Evolutionary conservation across 2,888 invertebrate species (phyloP), one percentile per base, ranked within the genome.

Genomic region (Galeruca laticollis): DNA sequence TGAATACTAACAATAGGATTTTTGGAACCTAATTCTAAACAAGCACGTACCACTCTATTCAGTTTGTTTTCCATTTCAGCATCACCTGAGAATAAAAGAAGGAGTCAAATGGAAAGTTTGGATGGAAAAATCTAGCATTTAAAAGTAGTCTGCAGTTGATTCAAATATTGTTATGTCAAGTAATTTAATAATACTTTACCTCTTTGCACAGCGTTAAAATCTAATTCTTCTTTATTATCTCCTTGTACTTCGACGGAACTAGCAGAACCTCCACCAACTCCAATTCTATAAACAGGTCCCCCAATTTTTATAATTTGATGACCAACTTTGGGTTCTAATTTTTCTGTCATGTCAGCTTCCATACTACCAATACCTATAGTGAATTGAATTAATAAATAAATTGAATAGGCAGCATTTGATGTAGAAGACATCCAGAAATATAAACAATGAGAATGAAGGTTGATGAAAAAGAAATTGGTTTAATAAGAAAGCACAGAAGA

Each of bases 1-100:
- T 99, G 99, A 78, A 99, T 98, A 89, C 97, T 93, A 78, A 89
- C 88, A 78, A 99, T 97, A 2, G 98, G 98, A 87, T 99, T 97
- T 13, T 88, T 86, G 0, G 89, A 87, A 0, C 90, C 90, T 82
- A 93, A 87, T 87, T 99, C 99, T 37, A 96, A 87, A 81, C 99
- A 99, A 0, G 95, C 94, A 73, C 98, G 88, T 0, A 99, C 95
- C 2, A 98, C 93, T 70, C 99, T 88, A 85, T 99, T 98, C 40
- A 99, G 86, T 84, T 99, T 98, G 83, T 99, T 97, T 77, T 98
- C 98, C 99, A 99, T 99, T 88, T 99, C 98, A 2, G 99, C 94
- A 86, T 99, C 99, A 59, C 95, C 83, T 82, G 67, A 49, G 72
- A 59, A 61, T 66, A 8, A 15, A 43, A 43, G 15, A 43, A 18